phyloP scores from a whole-genome alignment of 1,140 invertebrate genomes.

The Stegodyphus dumicola region DNA sequence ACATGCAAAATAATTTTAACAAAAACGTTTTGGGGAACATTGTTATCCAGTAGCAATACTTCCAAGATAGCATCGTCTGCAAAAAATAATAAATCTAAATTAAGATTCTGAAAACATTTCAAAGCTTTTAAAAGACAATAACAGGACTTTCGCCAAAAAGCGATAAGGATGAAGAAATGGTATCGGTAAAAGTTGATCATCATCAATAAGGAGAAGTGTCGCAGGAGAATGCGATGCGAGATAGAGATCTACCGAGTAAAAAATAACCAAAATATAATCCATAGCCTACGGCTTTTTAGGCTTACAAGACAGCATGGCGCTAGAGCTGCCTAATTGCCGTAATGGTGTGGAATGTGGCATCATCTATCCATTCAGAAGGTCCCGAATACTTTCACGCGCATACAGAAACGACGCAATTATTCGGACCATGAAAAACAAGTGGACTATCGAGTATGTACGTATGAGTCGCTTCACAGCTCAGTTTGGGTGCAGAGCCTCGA shows the following conservation, averaged over 20 bases:
- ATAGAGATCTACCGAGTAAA: constrained; percentile 23
- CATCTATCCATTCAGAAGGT: background rate
- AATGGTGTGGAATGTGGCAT: constrained; percentile 51
- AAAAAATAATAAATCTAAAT: too few species aligned
- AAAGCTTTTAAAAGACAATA: too few species aligned
- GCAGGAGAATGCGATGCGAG: constrained; percentile 45
- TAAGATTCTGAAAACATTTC: too few species aligned
- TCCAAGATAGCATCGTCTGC: too few species aligned
- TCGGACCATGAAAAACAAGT: constrained; percentile 38
- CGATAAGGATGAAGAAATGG: constrained; percentile 9
- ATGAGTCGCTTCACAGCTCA: constrained; percentile 8
- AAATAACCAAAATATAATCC: background rate
- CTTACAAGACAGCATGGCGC: constrained; percentile 53
- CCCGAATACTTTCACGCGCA: constrained; percentile 49
- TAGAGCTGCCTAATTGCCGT: constrained; percentile 52
- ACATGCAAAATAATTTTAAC: too few species aligned
- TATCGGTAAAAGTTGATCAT: constrained; percentile 8
- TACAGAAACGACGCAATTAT: constrained; percentile 48
- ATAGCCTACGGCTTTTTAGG: constrained; percentile 14
- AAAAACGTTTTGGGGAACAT: too few species aligned
- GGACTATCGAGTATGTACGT: background rate
- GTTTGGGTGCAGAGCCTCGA: constrained; percentile 9
- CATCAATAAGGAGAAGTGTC: constrained; percentile 56
- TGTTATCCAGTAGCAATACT: too few species aligned
- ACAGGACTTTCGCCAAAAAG: constrained; percentile 20